Evolutionary conservation across 2,888 invertebrate genomes (phyloP).

Genomic region (Conchocele bisecta): DNA sequence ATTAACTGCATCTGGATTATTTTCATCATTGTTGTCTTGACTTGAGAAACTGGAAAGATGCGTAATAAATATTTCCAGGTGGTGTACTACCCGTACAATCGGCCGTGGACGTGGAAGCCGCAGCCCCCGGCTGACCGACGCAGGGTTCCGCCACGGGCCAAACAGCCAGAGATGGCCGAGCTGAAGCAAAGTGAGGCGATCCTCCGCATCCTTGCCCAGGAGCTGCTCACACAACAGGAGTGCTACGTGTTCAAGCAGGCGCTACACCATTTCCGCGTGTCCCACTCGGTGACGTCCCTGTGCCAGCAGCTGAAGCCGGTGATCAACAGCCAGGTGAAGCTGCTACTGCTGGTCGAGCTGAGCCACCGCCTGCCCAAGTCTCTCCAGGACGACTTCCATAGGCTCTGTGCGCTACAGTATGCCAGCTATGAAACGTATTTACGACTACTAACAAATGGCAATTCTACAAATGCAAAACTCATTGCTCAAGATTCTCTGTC

Average conservation of each 20-base stretch:
- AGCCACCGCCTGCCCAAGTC: slow-evolving; percentile 65
- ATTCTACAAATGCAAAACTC: slow-evolving; percentile 54
- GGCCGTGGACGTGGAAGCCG: slow-evolving; percentile 66
- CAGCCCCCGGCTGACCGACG: slow-evolving; percentile 46
- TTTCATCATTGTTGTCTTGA: no score
- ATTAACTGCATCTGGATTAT: no score
- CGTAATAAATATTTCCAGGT: slow-evolving; percentile 66
- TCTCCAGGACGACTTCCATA: slow-evolving; percentile 71
- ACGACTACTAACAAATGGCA: slow-evolving; percentile 65
- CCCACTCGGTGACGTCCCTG: slow-evolving; percentile 68
- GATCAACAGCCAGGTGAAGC: slow-evolving; percentile 70
- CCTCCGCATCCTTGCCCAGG: slow-evolving; percentile 68
- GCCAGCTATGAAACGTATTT: slow-evolving; percentile 70
- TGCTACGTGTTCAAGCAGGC: slow-evolving; percentile 67
- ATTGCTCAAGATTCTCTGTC: slow-evolving; percentile 73
- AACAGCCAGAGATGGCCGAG: slow-evolving; percentile 50
- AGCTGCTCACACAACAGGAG: slow-evolving; percentile 67
- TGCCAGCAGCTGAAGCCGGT: slow-evolving; percentile 69
- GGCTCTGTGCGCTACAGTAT: slow-evolving; percentile 71
- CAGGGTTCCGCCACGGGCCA: slow-evolving; percentile 14
- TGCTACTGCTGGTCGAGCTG: slow-evolving; percentile 72
- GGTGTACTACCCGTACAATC: slow-evolving; percentile 47
- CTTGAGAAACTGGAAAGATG: no score
- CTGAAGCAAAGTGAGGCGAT: slow-evolving; percentile 60
- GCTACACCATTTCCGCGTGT: slow-evolving; percentile 70